Base-by-base conservation (phyloP, 2,888 invertebrate genomes). In the Rhingia campestris region DNA sequence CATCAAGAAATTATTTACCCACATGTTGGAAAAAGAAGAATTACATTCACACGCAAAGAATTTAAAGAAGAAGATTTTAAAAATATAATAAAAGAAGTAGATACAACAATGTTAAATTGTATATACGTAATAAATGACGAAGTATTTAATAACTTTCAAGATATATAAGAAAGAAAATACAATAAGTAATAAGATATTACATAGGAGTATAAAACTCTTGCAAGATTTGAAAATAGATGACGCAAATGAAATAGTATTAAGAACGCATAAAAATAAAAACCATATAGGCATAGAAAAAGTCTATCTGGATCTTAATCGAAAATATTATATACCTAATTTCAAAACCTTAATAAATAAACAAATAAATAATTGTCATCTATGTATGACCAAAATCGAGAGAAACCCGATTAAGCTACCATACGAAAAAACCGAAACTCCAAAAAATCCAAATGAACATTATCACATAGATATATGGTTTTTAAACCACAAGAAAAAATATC, bases 351-450 rank as follows among this genome's bases (percentile, higher is more conserved):
- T 45, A 30, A 59, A 43, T 30, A 59, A 45, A 59, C 6, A 14
- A 39, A 49, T 63, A 14, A n/a, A n/a, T n/a, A n/a, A n/a, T n/a
- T n/a, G n/a, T n/a, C n/a, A n/a, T n/a, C n/a, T n/a, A n/a, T n/a
- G 49, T 6, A 51, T 51, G 51, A 9, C n/a, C 0, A 59, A 45
- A 32, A 12, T n/a, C 2, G 43, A 59, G 12, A 59, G 59, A 12
- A 59, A 59, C 7, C 49, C 63, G 30, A 64, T 69, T 12, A 69
- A 47, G 6, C 22, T 69, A 30, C 58, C 58, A 1, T 58, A 30
- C 5, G 58, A 69, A 58, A 69, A 69, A 58, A 69, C 58, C 0
- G 12, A 39, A 58, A 69, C 69, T 5, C 58, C 58, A 22, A 58
- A 47, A 32, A 49, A 22, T 22, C 12, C 69, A 32, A 35, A 69